These are phyloP conservation scores for Turnix velox DNA, from an alignment of 2,113 vertebrate genomes.

Conservation along the genomic window DNA sequence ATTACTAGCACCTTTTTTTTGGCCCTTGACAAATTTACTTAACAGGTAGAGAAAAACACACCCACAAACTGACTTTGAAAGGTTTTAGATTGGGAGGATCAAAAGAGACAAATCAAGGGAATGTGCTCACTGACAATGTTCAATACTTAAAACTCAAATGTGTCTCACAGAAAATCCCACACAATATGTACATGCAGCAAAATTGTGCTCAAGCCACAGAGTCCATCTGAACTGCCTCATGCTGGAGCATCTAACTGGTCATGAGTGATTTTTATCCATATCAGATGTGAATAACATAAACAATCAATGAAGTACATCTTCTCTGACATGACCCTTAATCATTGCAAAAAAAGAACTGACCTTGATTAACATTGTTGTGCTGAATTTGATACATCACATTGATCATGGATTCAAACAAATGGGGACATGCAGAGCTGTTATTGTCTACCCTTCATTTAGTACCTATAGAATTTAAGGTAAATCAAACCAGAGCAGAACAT, in stretches of 20 bases:
- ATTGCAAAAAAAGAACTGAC: background rate
- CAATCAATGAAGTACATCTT: conserved; percentile 43
- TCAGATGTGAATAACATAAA: conserved; percentile 23
- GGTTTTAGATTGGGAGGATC: background rate
- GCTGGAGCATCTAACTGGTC: background rate
- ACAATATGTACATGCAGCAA: background rate
- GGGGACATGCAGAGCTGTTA: background rate
- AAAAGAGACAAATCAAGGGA: background rate
- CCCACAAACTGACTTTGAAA: background rate
- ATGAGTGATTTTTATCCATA: conserved; percentile 23
- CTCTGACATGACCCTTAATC: conserved; percentile 42
- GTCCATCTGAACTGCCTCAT: conserved; percentile 1
- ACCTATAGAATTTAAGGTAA: background rate
- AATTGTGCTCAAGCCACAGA: background rate
- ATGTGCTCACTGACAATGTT: background rate
- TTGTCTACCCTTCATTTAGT: background rate
- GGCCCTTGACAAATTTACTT: background rate
- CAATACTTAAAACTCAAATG: background rate
- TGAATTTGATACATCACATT: conserved; percentile 28
- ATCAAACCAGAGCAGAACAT: background rate
- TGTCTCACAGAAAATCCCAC: background rate
- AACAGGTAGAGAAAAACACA: background rate
- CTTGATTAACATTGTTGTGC: conserved; percentile 46
- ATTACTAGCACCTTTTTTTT: background rate
- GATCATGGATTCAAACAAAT: conserved; percentile 11